These are phyloP conservation scores for Cynodonichthys magdalenae DNA, from an alignment of 2,797 vertebrate genomes.

Conservation along the genomic window DNA sequence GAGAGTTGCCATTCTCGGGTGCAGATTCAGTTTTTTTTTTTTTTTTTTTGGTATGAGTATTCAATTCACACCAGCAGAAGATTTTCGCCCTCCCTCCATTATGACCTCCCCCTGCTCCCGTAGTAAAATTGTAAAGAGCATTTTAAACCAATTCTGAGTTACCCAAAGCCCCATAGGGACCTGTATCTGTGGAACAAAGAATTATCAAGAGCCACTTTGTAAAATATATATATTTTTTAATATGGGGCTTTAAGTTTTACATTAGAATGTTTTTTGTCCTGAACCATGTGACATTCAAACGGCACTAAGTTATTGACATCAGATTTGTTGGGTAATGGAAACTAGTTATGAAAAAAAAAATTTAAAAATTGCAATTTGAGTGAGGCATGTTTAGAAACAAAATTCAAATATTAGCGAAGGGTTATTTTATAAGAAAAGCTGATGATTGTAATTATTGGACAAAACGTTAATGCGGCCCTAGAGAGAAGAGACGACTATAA, in stretches of 20 bases:
- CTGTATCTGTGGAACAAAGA: conserved; percentile 80
- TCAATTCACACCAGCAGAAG: conserved; percentile 78
- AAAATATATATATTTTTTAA: conserved; percentile 64
- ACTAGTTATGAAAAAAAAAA: conserved; percentile 3
- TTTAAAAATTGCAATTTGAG: conserved; percentile 21
- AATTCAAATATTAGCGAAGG: conserved; percentile 38
- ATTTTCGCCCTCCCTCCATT: conserved; percentile 13
- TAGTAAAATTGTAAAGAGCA: conserved; percentile 71
- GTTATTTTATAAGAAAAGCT: conserved; percentile 50
- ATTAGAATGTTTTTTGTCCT: conserved; percentile 45
- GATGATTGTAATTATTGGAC: conserved; percentile 51
- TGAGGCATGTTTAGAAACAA: conserved; percentile 36
- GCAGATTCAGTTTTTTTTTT: conserved; percentile 60
- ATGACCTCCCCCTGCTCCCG: conserved; percentile 36
- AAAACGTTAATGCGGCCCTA: conserved; percentile 35
- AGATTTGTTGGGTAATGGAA: conserved; percentile 30
- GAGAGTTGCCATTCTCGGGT: conserved; percentile 61
- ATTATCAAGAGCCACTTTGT: conserved; percentile 79
- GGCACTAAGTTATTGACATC: conserved; percentile 58
- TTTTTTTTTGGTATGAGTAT: conserved; percentile 48
- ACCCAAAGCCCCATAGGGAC: conserved; percentile 78
- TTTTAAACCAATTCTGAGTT: conserved; percentile 78
- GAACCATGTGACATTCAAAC: conserved; percentile 61
- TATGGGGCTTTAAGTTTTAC: conserved; percentile 77
- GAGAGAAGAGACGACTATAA: conserved; percentile 48